Evolutionary conservation across 2,113 vertebrate genomes (phyloP).

Genomic region (Podilymbus podiceps): DNA sequence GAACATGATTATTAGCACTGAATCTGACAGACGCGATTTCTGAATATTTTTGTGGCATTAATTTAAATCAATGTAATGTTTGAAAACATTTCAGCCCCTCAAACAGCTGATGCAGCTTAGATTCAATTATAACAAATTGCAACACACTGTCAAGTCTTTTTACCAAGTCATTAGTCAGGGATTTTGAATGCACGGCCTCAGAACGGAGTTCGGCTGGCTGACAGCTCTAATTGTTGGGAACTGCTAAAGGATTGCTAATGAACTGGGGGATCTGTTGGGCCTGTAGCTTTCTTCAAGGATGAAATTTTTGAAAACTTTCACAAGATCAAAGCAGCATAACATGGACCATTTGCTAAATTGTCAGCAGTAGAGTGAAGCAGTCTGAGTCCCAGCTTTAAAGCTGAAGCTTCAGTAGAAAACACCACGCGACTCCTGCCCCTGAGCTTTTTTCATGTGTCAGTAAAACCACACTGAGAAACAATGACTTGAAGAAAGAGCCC

Average conservation of each 20-base stretch:
- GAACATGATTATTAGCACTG: conserved; percentile 59
- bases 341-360: conserved; percentile 79
- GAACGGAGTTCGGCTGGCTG: conserved; percentile 68
- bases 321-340: conserved; percentile 80
- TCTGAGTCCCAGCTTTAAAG: conserved; percentile 67
- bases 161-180: conserved; percentile 87
- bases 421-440: conserved; percentile 43
- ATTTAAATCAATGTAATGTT: conserved; percentile 83
- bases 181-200: conserved; percentile 70
- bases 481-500: conserved; percentile 36
- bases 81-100: conserved; percentile 86
- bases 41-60: conserved; percentile 72
- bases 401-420: conserved; percentile 58
- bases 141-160: conserved; percentile 85
- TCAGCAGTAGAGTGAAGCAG: conserved; percentile 72
- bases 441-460: conserved; percentile 71
- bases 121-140: conserved; percentile 87
- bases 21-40: conserved; percentile 66
- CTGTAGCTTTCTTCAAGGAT: conserved; percentile 75
- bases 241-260: conserved; percentile 87
- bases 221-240: conserved; percentile 85
- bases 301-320: conserved; percentile 80
- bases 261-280: conserved; percentile 79
- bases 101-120: conserved; percentile 85
- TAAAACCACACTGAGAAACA: conserved; percentile 66